Percentiles rank a stretch among this genome's conserved stretches.
Evolutionary conservation across 2,888 invertebrate genomes (phyloP).

Genomic region (Hipparchia semele): DNA sequence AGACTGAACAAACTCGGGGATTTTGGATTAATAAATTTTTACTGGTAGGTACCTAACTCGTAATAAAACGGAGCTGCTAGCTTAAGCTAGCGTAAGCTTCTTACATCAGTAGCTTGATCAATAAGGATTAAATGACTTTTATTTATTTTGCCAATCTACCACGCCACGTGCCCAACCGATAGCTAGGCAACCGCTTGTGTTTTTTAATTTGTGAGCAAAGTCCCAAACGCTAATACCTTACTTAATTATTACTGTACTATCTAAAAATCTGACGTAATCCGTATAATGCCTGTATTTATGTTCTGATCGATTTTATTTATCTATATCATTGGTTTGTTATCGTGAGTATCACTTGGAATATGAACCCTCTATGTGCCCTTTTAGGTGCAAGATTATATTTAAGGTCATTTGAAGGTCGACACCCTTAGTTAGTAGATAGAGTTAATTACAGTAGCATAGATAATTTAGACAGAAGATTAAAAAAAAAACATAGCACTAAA

Average conservation of each 20-base stretch:
- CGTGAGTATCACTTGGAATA: background rate
- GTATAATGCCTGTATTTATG: constrained; percentile 5
- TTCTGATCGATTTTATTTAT: constrained; percentile 5
- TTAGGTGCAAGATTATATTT: background rate
- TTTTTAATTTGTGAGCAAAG: background rate
- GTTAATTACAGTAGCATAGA: too few species aligned
- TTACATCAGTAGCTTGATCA: too few species aligned
- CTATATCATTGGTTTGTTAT: background rate
- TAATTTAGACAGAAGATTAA: too few species aligned
- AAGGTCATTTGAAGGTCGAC: constrained; percentile 2
- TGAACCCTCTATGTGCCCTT: background rate
- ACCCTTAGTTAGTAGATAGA: too few species aligned
- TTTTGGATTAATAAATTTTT: too few species aligned
- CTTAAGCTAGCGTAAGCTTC: too few species aligned
- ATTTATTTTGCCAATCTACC: too few species aligned
- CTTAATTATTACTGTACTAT: constrained; percentile 9
- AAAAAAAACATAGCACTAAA: too few species aligned
- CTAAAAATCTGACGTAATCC: constrained; percentile 3
- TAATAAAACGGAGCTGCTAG: too few species aligned
- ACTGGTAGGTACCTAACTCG: too few species aligned
- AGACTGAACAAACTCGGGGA: too few species aligned
- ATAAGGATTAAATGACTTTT: too few species aligned
- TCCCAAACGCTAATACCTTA: constrained; percentile 1
- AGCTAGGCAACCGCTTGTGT: background rate
- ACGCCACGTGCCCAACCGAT: background rate